Percentiles rank a stretch among this genome's conserved stretches.
phyloP scores from a whole-genome alignment of 2,797 vertebrate genomes.

The Fistularia commersonii region DNA sequence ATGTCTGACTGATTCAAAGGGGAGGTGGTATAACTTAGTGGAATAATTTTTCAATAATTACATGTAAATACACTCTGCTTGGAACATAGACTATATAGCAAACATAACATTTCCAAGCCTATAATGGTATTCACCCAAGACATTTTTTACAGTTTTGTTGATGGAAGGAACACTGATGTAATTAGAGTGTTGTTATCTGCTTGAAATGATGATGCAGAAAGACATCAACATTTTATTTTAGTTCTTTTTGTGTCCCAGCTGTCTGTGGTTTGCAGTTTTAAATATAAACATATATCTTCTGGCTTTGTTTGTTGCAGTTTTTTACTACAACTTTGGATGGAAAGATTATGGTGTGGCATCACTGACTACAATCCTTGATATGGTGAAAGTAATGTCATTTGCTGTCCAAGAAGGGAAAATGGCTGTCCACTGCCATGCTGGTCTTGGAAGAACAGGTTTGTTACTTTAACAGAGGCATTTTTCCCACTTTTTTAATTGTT shows the following conservation, averaged over 20 bases:
- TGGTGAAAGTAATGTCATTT: conserved; percentile 98
- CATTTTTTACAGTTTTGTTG: too few relatives aligned
- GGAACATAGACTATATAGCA: too few relatives aligned
- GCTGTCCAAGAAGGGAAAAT: conserved; percentile 94
- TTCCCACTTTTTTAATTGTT: neutral
- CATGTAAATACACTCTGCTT: too few relatives aligned
- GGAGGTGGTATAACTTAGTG: too few relatives aligned
- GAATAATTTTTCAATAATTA: too few relatives aligned
- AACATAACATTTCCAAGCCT: too few relatives aligned
- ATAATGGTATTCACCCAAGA: too few relatives aligned
- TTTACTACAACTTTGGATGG: conserved; percentile 99
- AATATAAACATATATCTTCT: neutral
- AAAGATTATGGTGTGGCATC: conserved; percentile 98
- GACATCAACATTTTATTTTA: too few relatives aligned
- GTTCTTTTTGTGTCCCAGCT: neutral
- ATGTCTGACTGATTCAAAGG: too few relatives aligned
- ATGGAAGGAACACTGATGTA: too few relatives aligned
- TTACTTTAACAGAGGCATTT: neutral
- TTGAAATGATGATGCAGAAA: too few relatives aligned
- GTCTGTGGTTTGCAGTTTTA: neutral
- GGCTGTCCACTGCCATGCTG: conserved; percentile 93
- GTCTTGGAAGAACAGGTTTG: conserved; percentile 94
- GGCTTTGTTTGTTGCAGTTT: conserved; percentile 77
- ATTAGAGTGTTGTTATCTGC: too few relatives aligned
- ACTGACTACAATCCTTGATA: conserved; percentile 93